Evolutionary conservation across 2,888 invertebrate genomes (phyloP).

Genomic region (Deroplatys truncata): DNA sequence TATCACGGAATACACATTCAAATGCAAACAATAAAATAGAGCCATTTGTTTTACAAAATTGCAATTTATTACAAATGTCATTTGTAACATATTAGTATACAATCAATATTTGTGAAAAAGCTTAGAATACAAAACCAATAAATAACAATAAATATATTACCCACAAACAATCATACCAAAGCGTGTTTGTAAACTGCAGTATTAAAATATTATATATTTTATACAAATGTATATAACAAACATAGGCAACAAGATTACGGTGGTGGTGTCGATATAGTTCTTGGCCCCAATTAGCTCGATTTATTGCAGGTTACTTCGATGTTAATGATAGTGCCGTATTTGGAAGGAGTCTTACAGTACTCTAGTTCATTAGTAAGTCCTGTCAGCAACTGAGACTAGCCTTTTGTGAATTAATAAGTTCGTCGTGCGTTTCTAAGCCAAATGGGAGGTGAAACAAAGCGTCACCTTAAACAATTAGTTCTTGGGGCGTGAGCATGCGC

Average conservation of each 20-base stretch:
- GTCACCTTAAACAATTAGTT: not conserved
- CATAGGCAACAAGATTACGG: not conserved
- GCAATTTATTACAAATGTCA: not conserved
- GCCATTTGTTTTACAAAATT: not conserved
- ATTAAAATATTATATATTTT: not conserved
- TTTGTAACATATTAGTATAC: not conserved
- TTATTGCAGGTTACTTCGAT: not conserved
- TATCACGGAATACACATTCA: too few relatives aligned
- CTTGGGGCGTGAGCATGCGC: not conserved
- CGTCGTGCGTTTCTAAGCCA: too few relatives aligned
- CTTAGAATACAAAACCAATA: not conserved
- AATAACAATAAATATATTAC: not conserved
- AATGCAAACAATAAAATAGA: too few relatives aligned
- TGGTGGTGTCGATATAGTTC: not conserved
- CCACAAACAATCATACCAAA: not conserved
- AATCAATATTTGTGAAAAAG: not conserved
- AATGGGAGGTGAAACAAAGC: too few relatives aligned
- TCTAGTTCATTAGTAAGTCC: not conserved
- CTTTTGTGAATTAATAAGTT: not conserved
- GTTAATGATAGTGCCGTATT: too few relatives aligned
- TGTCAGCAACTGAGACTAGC: not conserved
- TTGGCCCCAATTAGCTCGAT: not conserved
- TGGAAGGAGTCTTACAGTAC: too few relatives aligned
- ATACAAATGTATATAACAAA: not conserved
- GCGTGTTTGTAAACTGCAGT: not conserved